Percentiles rank a stretch among this genome's conserved stretches.
Conservation (phyloP, 2,797 vertebrate genomes). For the Cirrhinus mrigala region DNA sequence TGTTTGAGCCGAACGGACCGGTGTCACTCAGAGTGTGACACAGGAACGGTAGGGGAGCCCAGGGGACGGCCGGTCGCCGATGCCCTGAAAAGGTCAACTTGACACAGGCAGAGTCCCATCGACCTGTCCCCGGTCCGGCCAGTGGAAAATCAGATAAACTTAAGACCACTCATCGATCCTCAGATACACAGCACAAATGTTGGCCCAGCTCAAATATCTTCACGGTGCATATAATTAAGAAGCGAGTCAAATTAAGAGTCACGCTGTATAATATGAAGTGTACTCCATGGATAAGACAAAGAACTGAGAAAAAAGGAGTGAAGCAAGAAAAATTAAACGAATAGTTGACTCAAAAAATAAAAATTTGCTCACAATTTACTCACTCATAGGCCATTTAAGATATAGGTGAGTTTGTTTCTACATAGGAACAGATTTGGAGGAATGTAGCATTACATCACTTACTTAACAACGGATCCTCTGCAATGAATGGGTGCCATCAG, state of each 20-base stretch:
- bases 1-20: conserved; percentile 97
- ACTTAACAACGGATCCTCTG: neutral
- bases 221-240: conserved; percentile 85
- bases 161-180: conserved; percentile 99
- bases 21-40: conserved; percentile 98
- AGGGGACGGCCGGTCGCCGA: conserved; percentile 87
- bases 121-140: conserved; percentile 92
- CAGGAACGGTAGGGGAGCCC: conserved; percentile 89
- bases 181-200: conserved; percentile 89
- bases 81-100: conserved; percentile 99
- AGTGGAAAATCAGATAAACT: conserved; percentile 99
- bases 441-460: neutral
- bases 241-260: conserved; percentile 79
- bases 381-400: neutral
- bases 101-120: conserved; percentile 97
- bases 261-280: conserved; percentile 76
- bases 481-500: neutral
- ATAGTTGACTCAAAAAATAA: neutral
- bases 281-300: conserved; percentile 66
- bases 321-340: conserved; percentile 31
- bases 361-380: neutral
- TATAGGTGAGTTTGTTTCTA: neutral
- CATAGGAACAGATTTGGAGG: neutral
- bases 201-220: conserved; percentile 90
- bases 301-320: conserved; percentile 4